These are phyloP conservation scores for Drosophila virilis DNA, from an alignment of 1,140 invertebrate species.

Conservation along the genomic window DNA sequence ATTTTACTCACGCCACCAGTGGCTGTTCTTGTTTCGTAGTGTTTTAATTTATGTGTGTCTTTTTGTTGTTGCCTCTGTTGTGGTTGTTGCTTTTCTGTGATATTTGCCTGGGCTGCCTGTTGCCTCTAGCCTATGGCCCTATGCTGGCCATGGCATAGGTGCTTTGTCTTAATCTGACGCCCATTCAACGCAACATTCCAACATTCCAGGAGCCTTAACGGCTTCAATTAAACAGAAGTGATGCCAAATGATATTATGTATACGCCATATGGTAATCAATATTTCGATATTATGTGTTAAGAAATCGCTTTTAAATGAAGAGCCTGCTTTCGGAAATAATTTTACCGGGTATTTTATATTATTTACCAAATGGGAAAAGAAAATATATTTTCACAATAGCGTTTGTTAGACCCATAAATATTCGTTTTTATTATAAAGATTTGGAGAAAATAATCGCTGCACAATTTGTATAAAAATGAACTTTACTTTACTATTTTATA, in stretches of 20 bases:
- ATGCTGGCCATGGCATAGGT: conserved; percentile 48
- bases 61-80: conserved; percentile 1
- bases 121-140: conserved; percentile 25
- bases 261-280: conserved; percentile 35
- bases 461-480: no score
- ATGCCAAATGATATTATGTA: conserved; percentile 42
- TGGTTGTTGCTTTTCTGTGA: conserved; percentile 16
- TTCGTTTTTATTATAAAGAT: no score
- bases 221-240: conserved; percentile 66
- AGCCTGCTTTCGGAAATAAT: no score
- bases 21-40: conserved; percentile 26
- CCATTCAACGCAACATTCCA: conserved; percentile 64
- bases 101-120: conserved; percentile 32
- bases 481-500: no score
- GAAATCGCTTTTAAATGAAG: background rate
- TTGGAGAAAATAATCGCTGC: no score
- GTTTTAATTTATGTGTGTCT: conserved; percentile 57
- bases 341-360: no score
- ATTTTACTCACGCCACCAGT: conserved; percentile 13
- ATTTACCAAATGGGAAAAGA: no score
- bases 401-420: no score
- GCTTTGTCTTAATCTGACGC: conserved; percentile 76
- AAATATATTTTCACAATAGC: no score
- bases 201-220: conserved; percentile 49
- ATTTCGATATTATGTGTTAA: conserved; percentile 19